Percentiles rank a stretch among this genome's conserved stretches.
phyloP scores from a whole-genome alignment of 2,888 invertebrate species.

The Acleris literana region DNA sequence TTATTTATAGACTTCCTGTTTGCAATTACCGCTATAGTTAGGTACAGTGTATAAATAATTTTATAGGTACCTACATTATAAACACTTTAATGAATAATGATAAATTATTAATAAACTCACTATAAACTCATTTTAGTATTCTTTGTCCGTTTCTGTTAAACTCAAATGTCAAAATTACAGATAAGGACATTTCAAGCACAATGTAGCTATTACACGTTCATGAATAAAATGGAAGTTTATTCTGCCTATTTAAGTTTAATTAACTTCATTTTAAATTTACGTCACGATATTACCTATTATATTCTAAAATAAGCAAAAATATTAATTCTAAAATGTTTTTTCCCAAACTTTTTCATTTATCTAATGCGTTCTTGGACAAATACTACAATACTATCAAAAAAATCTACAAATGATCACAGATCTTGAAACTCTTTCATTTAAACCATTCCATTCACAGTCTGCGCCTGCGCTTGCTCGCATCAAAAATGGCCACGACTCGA shows the following conservation, averaged over 20 bases:
- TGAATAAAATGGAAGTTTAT: neutral
- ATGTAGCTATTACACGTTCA: neutral
- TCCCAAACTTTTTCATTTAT: neutral
- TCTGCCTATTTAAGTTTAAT: too few species aligned
- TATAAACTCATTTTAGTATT: too few species aligned
- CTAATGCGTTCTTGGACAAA: neutral
- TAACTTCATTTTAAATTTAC: too few species aligned
- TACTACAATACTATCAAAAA: neutral
- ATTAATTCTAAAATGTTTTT: too few species aligned
- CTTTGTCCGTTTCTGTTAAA: too few species aligned
- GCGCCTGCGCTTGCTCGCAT: slow-evolving; percentile 4
- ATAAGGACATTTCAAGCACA: too few species aligned
- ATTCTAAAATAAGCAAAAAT: too few species aligned
- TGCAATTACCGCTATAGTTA: neutral
- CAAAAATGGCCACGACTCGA: slow-evolving; percentile 32
- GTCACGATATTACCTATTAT: too few species aligned
- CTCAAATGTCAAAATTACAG: too few species aligned
- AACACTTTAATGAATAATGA: too few species aligned
- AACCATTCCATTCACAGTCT: slow-evolving; percentile 7
- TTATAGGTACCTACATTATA: too few species aligned
- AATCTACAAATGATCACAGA: neutral
- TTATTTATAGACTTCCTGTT: slow-evolving; percentile 15
- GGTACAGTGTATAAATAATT: too few species aligned
- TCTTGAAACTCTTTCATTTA: slow-evolving; percentile 11
- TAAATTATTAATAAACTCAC: neutral